Percentiles rank a stretch among this genome's conserved stretches.
phyloP scores from a whole-genome alignment of 2,888 invertebrate genomes.

The Mellilla xanthometata region DNA sequence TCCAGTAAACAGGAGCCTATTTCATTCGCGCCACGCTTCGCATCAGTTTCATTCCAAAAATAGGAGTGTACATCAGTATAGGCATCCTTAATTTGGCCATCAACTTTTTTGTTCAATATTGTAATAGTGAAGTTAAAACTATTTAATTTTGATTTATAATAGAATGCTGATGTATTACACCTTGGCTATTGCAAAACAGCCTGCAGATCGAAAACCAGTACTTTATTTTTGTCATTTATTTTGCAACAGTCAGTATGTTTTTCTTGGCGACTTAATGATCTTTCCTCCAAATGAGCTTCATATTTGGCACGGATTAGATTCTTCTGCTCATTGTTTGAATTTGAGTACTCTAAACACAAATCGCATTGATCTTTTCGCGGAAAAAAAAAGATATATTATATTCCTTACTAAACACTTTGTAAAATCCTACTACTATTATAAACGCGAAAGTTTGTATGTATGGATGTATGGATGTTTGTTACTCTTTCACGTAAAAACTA shows the following conservation, averaged over 20 bases:
- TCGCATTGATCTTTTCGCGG: constrained; percentile 21
- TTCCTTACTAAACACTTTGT: no score
- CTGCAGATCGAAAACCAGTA: constrained; percentile 29
- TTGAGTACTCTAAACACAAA: constrained; percentile 16
- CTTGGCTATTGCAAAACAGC: constrained; percentile 29
- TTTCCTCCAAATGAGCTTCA: constrained; percentile 18
- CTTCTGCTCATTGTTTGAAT: background rate
- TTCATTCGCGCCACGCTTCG: constrained; percentile 31
- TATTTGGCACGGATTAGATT: background rate
- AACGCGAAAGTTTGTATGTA: no score
- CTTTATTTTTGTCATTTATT: constrained; percentile 28
- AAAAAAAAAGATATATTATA: no score
- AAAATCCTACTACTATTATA: no score
- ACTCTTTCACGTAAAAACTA: no score
- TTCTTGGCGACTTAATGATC: constrained; percentile 10
- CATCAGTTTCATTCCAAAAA: constrained; percentile 34
- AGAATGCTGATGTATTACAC: constrained; percentile 29
- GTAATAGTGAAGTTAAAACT: constrained; percentile 37
- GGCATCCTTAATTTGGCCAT: background rate
- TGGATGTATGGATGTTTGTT: no score
- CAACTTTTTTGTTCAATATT: constrained; percentile 10
- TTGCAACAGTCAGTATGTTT: constrained; percentile 13
- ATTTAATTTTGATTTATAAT: constrained; percentile 32
- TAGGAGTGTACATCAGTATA: constrained; percentile 9
- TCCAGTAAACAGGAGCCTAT: constrained; percentile 24